A percentile compares a stretch with the other conserved stretches of the same genome.
These are phyloP conservation scores for Butorides virescens DNA, from an alignment of 2,113 vertebrate genomes.

Conservation along the genomic window DNA sequence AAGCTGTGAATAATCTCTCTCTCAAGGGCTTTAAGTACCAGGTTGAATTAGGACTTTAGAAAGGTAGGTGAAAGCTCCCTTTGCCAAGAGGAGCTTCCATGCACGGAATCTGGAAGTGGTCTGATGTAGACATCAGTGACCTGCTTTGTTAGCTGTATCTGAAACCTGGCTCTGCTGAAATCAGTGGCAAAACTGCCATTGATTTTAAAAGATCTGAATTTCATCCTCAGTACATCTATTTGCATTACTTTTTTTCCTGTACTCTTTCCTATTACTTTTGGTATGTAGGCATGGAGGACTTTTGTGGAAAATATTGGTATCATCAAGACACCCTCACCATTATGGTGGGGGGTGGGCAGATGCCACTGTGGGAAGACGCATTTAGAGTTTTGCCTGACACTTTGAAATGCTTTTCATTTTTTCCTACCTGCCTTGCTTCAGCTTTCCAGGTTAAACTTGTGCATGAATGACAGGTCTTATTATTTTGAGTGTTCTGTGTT, in stretches of 20 bases:
- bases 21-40: background rate
- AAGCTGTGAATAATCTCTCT: background rate
- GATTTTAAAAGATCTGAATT: background rate
- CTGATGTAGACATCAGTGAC: background rate
- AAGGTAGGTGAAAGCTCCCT: background rate
- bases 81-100: background rate
- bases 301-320: background rate
- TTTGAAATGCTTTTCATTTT: slow-evolving; percentile 1
- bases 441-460: background rate
- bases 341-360: background rate
- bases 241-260: background rate
- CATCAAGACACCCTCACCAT: background rate
- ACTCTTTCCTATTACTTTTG: background rate
- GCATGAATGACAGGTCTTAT: background rate
- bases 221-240: background rate
- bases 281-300: background rate
- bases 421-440: background rate
- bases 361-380: background rate
- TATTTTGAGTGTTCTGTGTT: background rate
- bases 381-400: background rate
- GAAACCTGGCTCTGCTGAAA: background rate
- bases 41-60: background rate
- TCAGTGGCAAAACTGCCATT: background rate
- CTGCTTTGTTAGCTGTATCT: background rate
- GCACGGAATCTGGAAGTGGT: background rate